phyloP scores from a whole-genome alignment of 2,797 vertebrate genomes.

The Sternarchorhynchus goeldii region DNA sequence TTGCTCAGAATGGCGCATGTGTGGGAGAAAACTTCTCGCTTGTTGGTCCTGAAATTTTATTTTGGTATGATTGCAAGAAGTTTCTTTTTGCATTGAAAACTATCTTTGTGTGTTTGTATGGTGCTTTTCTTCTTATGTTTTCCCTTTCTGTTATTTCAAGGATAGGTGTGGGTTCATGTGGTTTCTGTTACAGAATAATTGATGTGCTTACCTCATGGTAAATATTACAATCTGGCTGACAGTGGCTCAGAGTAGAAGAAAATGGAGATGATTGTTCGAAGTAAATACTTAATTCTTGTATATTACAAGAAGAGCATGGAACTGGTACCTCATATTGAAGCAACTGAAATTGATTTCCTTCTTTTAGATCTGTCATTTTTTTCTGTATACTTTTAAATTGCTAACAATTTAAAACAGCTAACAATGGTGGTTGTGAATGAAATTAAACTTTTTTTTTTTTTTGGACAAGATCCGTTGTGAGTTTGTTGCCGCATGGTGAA shows the following conservation, averaged over 20 bases:
- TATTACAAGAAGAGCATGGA: slow-evolving; percentile 56
- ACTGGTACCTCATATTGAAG: slow-evolving; percentile 62
- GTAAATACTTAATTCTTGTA: slow-evolving; percentile 54
- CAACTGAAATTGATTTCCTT: slow-evolving; percentile 40
- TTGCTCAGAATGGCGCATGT: slow-evolving; percentile 13
- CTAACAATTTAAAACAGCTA: neutral
- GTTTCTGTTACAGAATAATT: slow-evolving; percentile 30
- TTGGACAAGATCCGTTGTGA: neutral
- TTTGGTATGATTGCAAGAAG: slow-evolving; percentile 8
- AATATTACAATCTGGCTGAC: slow-evolving; percentile 6
- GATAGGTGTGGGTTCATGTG: slow-evolving; percentile 31
- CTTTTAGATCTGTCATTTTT: neutral
- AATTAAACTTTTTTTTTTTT: slow-evolving; percentile 12
- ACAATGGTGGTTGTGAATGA: neutral
- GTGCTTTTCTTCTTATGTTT: neutral
- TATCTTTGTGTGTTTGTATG: neutral
- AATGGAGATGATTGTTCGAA: slow-evolving; percentile 20
- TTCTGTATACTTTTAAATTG: neutral
- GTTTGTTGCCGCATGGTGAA: neutral
- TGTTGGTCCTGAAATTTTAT: slow-evolving; percentile 19
- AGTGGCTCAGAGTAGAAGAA: slow-evolving; percentile 27
- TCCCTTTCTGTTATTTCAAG: neutral
- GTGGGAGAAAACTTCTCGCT: slow-evolving; percentile 21
- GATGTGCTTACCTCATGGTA: slow-evolving; percentile 31
- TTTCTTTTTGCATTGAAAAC: slow-evolving; percentile 33